These are phyloP conservation scores for Eptesicus fuscus DNA, from an alignment of 2,113 vertebrate species.

Conservation along the genomic window DNA sequence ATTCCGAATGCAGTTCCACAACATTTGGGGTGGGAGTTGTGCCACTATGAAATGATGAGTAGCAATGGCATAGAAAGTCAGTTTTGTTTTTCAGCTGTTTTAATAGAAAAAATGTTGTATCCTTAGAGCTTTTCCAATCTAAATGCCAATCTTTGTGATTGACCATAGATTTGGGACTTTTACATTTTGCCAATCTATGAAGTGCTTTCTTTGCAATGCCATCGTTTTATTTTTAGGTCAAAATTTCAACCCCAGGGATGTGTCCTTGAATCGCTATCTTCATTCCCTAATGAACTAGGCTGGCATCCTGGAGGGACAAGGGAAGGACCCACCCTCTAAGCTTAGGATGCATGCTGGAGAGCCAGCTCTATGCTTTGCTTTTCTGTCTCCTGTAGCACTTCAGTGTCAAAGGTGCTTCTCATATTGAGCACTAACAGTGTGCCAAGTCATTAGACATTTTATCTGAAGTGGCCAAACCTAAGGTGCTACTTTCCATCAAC, in stretches of 20 bases:
- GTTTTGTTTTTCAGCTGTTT: slow-evolving; percentile 67
- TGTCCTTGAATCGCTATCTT: background rate
- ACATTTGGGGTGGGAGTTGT: slow-evolving; percentile 71
- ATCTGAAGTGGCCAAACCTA: background rate
- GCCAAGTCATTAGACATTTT: background rate
- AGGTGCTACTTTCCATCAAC: background rate
- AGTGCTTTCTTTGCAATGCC: background rate
- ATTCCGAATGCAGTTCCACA: slow-evolving; percentile 77
- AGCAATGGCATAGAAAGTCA: slow-evolving; percentile 75
- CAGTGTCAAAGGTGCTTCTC: background rate
- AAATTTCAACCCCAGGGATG: background rate
- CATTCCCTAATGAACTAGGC: background rate
- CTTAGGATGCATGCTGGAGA: background rate
- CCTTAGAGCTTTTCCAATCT: slow-evolving; percentile 56
- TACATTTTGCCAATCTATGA: background rate
- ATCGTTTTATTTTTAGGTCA: background rate
- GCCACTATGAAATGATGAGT: slow-evolving; percentile 34
- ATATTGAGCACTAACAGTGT: background rate
- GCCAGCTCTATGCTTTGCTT: background rate
- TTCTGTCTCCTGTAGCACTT: background rate
- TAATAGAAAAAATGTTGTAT: slow-evolving; percentile 26
- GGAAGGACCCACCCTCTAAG: background rate
- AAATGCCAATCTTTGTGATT: slow-evolving; percentile 47
- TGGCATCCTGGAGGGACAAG: background rate
- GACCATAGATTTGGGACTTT: slow-evolving; percentile 6